Percentiles rank a stretch among this genome's conserved stretches.
Evolutionary conservation across 2,888 invertebrate genomes (phyloP).

Genomic region (Drosophila maculinotata): DNA sequence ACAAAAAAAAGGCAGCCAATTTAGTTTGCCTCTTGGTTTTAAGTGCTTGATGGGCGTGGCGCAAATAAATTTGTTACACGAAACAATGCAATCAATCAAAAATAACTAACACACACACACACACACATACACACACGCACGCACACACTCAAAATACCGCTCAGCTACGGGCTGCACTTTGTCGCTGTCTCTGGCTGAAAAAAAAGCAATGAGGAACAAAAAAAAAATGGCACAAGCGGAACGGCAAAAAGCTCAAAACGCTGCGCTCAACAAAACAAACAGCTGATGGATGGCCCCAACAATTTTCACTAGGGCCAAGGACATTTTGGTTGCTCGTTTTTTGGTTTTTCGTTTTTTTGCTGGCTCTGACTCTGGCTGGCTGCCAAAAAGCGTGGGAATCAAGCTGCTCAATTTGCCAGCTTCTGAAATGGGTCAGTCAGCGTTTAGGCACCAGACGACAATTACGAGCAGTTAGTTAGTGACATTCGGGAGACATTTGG

Average conservation of each 20-base stretch:
- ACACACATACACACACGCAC: conserved; percentile 7
- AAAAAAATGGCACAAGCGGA: conserved; percentile 26
- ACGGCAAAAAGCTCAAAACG: conserved; percentile 51
- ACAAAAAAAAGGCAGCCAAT: conserved; percentile 16
- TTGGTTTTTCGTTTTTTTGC: conserved; percentile 9
- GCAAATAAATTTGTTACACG: conserved; percentile 75
- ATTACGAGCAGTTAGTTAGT: conserved; percentile 39
- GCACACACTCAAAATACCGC: conserved; percentile 19
- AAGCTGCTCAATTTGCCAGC: conserved; percentile 27
- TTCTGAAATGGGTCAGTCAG: conserved; percentile 56
- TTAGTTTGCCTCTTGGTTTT: conserved; percentile 39
- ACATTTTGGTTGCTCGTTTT: conserved; percentile 48
- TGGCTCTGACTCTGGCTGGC: conserved; percentile 32
- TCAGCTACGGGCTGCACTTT: conserved; percentile 50
- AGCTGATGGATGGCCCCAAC: conserved; percentile 69
- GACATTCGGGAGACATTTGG: conserved; percentile 23
- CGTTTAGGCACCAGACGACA: conserved; percentile 17
- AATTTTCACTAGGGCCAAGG: conserved; percentile 72
- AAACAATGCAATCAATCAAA: conserved; percentile 78
- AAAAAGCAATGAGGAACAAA: conserved; percentile 4
- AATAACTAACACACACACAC: conserved; percentile 56
- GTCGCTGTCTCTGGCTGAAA: conserved; percentile 46
- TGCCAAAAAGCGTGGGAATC: conserved; percentile 50
- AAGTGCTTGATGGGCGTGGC: conserved; percentile 51
- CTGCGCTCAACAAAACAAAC: conserved; percentile 62